phyloP scores from a whole-genome alignment of 2,888 invertebrate genomes.

The Poecilus cupreus region DNA sequence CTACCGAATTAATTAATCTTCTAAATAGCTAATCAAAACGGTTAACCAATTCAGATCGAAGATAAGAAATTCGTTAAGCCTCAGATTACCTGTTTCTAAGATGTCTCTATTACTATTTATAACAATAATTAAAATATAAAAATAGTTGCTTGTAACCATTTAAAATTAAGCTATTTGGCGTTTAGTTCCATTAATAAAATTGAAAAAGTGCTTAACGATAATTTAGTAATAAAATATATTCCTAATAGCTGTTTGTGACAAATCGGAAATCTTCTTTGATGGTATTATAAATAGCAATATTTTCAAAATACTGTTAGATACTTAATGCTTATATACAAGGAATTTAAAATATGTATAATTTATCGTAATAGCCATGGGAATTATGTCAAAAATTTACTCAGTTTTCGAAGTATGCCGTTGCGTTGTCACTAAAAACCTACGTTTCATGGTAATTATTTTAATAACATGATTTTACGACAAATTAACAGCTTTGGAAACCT shows the following conservation, averaged over 20 bases:
- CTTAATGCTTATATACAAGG: no score
- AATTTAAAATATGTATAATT: constrained; percentile 2
- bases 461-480: constrained; percentile 40
- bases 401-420: constrained; percentile 36
- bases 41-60: constrained; percentile 49
- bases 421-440: constrained; percentile 28
- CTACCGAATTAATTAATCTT: constrained; percentile 56
- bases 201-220: neutral
- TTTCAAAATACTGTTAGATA: constrained; percentile 19
- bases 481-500: constrained; percentile 27
- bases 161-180: constrained; percentile 33
- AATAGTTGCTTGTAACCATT: neutral
- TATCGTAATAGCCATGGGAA: constrained; percentile 29
- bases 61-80: constrained; percentile 46
- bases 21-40: constrained; percentile 56
- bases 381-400: constrained; percentile 17
- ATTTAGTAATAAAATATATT: neutral
- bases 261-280: neutral
- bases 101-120: constrained; percentile 56
- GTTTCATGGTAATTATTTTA: constrained; percentile 28
- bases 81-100: constrained; percentile 19
- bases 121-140: constrained; percentile 44
- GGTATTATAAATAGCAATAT: neutral
- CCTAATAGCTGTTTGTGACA: neutral
- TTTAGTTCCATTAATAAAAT: neutral